These are phyloP conservation scores for Abscondita cerata DNA, from an alignment of 2,888 invertebrate genomes.

Conservation along the genomic window DNA sequence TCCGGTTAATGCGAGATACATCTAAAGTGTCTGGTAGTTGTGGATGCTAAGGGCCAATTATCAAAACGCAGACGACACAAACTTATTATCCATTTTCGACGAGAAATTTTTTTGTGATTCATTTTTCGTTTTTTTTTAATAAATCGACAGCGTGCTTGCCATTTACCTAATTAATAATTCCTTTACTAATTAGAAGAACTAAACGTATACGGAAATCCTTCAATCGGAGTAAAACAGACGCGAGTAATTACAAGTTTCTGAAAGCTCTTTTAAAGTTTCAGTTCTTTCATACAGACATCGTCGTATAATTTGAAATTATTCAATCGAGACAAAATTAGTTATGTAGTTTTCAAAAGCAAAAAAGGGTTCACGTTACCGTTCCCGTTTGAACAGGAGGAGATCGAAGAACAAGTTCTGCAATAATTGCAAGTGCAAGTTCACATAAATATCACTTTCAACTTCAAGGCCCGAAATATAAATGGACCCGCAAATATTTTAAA, in stretches of 20 bases:
- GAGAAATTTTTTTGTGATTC: too few relatives aligned
- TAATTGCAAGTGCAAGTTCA: slow-evolving; percentile 33
- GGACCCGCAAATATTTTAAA: slow-evolving; percentile 35
- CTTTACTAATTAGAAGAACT: too few relatives aligned
- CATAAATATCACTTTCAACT: slow-evolving; percentile 40
- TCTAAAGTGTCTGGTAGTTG: slow-evolving; percentile 31
- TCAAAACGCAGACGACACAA: slow-evolving; percentile 20
- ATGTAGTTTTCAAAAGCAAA: background rate
- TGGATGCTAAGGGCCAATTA: slow-evolving; percentile 29
- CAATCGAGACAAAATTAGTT: too few relatives aligned
- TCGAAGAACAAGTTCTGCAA: slow-evolving; percentile 28
- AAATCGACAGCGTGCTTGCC: too few relatives aligned
- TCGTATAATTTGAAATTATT: too few relatives aligned
- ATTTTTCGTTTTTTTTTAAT: background rate
- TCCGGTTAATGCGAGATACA: slow-evolving; percentile 24
- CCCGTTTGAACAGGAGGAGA: slow-evolving; percentile 19
- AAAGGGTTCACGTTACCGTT: slow-evolving; percentile 5
- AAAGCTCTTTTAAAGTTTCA: too few relatives aligned
- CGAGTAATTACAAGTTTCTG: too few relatives aligned
- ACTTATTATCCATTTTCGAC: background rate
- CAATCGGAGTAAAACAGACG: too few relatives aligned
- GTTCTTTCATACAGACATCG: too few relatives aligned
- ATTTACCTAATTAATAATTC: too few relatives aligned
- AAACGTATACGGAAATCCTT: too few relatives aligned
- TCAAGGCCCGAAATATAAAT: slow-evolving; percentile 24